Conservation (phyloP, 1,140 invertebrate genomes). For the Conus betulinus region DNA sequence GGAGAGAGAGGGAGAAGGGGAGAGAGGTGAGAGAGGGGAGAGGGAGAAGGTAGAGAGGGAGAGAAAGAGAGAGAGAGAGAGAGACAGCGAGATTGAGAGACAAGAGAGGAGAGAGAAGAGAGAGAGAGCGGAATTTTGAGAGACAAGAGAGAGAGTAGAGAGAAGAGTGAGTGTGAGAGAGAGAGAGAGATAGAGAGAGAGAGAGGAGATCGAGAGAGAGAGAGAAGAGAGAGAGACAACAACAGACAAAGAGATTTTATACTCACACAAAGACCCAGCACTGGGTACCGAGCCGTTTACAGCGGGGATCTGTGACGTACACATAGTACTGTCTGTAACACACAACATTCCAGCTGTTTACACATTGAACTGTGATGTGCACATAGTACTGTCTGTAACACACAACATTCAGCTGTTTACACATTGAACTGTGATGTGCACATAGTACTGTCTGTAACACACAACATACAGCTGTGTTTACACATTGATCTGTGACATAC, state of each 20-base stretch:
- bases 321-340: constrained; percentile 95
- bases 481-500: constrained; percentile 97
- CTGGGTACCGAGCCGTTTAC: constrained; percentile 97
- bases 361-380: constrained; percentile 97
- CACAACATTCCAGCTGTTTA: constrained; percentile 83
- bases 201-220: background rate
- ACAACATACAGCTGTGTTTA: constrained; percentile 85
- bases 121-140: no score
- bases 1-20: background rate
- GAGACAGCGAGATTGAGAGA: background rate
- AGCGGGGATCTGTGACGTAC: constrained; percentile 96
- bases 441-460: constrained; percentile 88
- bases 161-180: background rate
- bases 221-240: background rate
- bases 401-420: constrained; percentile 85
- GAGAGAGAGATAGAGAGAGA: background rate
- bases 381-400: constrained; percentile 89
- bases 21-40: background rate
- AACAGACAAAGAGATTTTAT: background rate
- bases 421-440: constrained; percentile 97
- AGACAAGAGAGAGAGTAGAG: background rate
- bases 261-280: constrained; percentile 91
- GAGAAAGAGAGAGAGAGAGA: background rate
- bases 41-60: background rate
- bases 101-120: background rate